phyloP scores from a whole-genome alignment of 2,888 invertebrate species.

The Anaspis maculata region DNA sequence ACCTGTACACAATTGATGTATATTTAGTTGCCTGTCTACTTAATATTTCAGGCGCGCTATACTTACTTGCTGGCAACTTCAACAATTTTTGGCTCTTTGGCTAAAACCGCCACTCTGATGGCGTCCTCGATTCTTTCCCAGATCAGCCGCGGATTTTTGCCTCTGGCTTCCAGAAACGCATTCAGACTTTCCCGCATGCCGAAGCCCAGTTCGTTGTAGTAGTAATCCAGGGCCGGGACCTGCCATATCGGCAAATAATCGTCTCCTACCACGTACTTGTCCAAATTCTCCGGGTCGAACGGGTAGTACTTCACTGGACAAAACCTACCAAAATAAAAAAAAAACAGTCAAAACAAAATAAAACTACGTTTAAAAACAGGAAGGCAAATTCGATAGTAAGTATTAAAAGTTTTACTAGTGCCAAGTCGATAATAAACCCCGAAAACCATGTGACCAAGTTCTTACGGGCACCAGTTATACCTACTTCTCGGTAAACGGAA shows the following conservation, averaged over 20 bases:
- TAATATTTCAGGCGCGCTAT: no score
- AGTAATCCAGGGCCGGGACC: constrained; percentile 66
- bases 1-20: no score
- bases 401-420: no score
- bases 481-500: no score
- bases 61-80: constrained; percentile 46
- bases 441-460: no score
- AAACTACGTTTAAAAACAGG: background rate
- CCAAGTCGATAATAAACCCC: no score
- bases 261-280: constrained; percentile 92
- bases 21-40: no score
- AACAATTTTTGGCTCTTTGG: constrained; percentile 64
- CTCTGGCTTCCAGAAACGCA: constrained; percentile 57
- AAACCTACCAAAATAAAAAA: constrained; percentile 56
- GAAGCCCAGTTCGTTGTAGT: constrained; percentile 62
- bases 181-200: constrained; percentile 85
- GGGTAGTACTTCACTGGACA: constrained; percentile 86
- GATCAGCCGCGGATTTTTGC: constrained; percentile 61
- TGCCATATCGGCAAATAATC: constrained; percentile 94
- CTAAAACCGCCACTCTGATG: constrained; percentile 58
- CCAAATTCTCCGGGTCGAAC: constrained; percentile 67
- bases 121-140: constrained; percentile 77
- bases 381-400: no score
- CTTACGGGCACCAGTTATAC: no score
- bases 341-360: background rate